Conservation (phyloP, 2,113 vertebrate genomes). For the Montifringilla adamsi region DNA sequence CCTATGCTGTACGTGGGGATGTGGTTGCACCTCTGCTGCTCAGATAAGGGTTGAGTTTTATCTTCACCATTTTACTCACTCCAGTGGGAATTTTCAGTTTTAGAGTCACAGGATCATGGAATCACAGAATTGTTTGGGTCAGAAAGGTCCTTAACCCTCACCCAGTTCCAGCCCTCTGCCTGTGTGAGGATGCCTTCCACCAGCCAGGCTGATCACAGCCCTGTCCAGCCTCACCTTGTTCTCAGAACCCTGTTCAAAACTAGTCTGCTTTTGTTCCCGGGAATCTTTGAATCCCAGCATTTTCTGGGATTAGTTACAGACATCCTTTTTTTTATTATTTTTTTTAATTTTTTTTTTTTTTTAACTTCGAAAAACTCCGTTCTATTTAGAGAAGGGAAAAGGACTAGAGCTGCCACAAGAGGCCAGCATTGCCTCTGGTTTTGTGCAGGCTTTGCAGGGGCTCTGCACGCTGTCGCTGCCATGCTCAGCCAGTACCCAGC, state of each 20-base stretch:
- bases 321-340: neutral
- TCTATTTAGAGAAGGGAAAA: fast-evolving
- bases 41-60: fast-evolving
- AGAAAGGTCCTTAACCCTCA: neutral
- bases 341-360: neutral
- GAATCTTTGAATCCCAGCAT: neutral
- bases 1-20: fast-evolving
- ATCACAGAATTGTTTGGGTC: neutral
- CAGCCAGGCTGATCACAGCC: neutral
- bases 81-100: neutral
- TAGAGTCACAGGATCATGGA: neutral
- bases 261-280: fast-evolving
- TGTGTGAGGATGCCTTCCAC: neutral
- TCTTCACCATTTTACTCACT: fast-evolving
- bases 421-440: neutral
- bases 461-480: fast-evolving
- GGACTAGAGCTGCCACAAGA: neutral
- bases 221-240: neutral
- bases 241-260: neutral
- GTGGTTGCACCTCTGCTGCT: neutral
- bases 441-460: neutral
- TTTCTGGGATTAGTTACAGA: no score
- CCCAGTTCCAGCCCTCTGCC: neutral
- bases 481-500: neutral
- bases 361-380: fast-evolving